Base-by-base conservation (phyloP, 2,888 invertebrate genomes). In the Phorcus lineatus region DNA sequence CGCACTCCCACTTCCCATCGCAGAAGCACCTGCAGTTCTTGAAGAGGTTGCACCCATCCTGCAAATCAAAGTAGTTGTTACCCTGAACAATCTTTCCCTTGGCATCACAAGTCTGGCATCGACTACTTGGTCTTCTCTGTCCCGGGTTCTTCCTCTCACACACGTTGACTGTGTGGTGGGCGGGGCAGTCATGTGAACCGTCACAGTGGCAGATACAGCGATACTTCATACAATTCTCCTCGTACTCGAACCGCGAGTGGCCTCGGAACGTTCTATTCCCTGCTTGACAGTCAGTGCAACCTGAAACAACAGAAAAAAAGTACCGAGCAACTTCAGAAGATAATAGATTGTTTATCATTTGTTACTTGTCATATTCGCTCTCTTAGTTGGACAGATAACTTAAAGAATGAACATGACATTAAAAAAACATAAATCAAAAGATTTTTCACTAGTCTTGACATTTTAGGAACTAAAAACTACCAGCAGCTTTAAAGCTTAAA, bases 1-100 rank as follows among this genome's bases (percentile, higher is more conserved):
- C 87, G 75, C 91, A 91, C 28, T 88, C 81, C 90, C 90, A 90
- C 6, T 87, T 83, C 7, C 91, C 90, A 66, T 89, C 87, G 80
- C 91, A 91, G n/a, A 84, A 84, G 80, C 90, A 91, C 22, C 82
- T 77, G 74, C 91, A 91, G 88, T 40, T 84, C 24, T 83, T 81
- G 74, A 88, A 90, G 74, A 87, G 84, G 16, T 85, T 85, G 79
- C 91, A 91, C 0, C 86, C 89, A 28, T 89, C 86, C 4, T 81
- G 84, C 77, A 87, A 81, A 74, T 86, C 85, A 82, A 91, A 91
- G 31, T 82, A 82, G 1, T 86, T 84, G 74, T 89, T 88, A 9
- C 90, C 89, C 31, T 82, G 70, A 13, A 86, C 80, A 19, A 79
- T 78, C 31, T 81, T 78, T 0, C 84, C 87, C 75, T 85, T 80